phyloP scores from a whole-genome alignment of 2,888 invertebrate species.

The Drosophila aldrichi region DNA sequence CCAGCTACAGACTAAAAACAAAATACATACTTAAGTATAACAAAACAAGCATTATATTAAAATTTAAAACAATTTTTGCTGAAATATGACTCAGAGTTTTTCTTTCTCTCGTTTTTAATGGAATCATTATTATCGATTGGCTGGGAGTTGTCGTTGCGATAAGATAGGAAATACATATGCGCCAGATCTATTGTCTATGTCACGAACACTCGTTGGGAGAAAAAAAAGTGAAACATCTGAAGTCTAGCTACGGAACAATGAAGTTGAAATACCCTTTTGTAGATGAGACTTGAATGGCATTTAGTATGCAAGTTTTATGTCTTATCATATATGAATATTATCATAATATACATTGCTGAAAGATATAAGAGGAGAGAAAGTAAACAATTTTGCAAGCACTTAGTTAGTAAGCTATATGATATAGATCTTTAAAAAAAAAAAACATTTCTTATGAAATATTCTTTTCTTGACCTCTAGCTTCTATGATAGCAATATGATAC shows the following conservation, averaged over 20 bases:
- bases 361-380: neutral
- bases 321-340: neutral
- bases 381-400: no score
- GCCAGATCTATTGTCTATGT: neutral
- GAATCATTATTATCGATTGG: neutral
- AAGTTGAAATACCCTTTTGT: neutral
- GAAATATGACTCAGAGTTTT: conserved; percentile 1
- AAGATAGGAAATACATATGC: conserved; percentile 6
- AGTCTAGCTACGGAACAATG: neutral
- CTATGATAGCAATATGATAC: neutral
- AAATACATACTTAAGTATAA: conserved; percentile 15
- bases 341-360: neutral
- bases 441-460: neutral
- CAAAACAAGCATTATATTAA: conserved; percentile 42
- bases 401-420: neutral
- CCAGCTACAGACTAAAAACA: conserved; percentile 45
- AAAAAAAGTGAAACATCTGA: neutral
- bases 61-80: conserved; percentile 32
- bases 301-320: neutral
- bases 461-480: neutral
- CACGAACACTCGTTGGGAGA: neutral
- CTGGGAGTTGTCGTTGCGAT: neutral
- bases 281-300: neutral
- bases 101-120: conserved; percentile 8
- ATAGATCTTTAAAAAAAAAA: neutral